These are phyloP conservation scores for Notothenia rossii DNA, from an alignment of 2,113 vertebrate species.

Conservation along the genomic window DNA sequence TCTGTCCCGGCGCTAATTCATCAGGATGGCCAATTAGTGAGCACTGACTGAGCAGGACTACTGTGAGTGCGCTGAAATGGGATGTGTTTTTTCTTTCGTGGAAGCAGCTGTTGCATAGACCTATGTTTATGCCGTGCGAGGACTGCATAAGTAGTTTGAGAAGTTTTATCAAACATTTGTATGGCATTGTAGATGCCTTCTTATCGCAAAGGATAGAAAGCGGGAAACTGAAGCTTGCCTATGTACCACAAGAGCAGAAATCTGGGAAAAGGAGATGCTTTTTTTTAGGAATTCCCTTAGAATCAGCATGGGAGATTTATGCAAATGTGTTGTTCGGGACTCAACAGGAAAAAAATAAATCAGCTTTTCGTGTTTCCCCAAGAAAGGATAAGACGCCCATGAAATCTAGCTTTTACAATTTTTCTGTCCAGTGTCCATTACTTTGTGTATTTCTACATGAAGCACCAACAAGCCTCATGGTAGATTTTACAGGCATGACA, in stretches of 20 bases:
- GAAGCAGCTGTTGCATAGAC: slow-evolving; percentile 43
- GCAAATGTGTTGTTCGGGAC: not conserved
- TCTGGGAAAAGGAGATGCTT: not conserved
- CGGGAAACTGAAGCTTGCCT: not conserved
- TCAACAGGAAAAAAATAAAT: too few relatives aligned
- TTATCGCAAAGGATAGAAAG: not conserved
- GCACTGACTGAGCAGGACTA: slow-evolving; percentile 40
- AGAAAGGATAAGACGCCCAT: not conserved
- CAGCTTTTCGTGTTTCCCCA: too few relatives aligned
- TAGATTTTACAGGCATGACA: slow-evolving; percentile 28
- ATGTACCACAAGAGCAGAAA: not conserved
- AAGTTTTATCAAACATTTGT: slow-evolving; percentile 3
- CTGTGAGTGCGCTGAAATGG: slow-evolving; percentile 24
- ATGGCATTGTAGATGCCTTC: not conserved
- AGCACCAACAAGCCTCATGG: slow-evolving; percentile 10
- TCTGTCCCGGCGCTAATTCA: slow-evolving; percentile 53
- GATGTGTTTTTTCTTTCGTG: not conserved
- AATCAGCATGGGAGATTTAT: slow-evolving; percentile 13
- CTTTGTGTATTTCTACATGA: slow-evolving; percentile 3
- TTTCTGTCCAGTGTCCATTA: not conserved
- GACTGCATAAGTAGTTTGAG: slow-evolving; percentile 15
- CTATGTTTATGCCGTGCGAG: not conserved
- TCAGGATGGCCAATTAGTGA: slow-evolving; percentile 68
- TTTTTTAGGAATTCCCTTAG: not conserved
- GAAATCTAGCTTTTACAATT: not conserved